Conservation (phyloP, 2,113 vertebrate species). For the Etheostoma spectabile region DNA sequence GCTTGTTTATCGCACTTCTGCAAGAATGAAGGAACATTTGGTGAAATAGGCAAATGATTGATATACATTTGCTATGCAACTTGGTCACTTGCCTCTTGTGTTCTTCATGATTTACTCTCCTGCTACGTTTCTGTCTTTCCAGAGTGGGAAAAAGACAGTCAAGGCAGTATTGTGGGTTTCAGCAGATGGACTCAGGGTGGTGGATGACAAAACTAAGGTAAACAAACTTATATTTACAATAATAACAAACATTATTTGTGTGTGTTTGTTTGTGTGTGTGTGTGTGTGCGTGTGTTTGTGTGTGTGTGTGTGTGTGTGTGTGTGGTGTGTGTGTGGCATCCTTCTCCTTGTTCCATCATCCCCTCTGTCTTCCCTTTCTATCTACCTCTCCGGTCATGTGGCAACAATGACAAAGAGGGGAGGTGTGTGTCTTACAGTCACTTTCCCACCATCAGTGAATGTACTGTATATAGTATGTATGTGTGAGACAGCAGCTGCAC, state of each 20-base stretch:
- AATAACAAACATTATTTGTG: not conserved
- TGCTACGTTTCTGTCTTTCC: slow-evolving; percentile 28
- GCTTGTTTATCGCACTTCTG: not conserved
- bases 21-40: not conserved
- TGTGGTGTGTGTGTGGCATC: not conserved
- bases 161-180: slow-evolving; percentile 95
- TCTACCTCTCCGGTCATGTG: slow-evolving; percentile 2
- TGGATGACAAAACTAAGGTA: slow-evolving; percentile 96
- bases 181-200: slow-evolving; percentile 92
- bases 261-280: not conserved
- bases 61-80: not conserved
- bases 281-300: no score
- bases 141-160: slow-evolving; percentile 93
- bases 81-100: not conserved
- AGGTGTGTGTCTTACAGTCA: not conserved
- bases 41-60: not conserved
- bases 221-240: slow-evolving; percentile 8
- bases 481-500: no score
- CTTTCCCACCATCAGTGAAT: no score
- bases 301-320: not conserved
- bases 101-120: not conserved
- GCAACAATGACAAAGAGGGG: not conserved
- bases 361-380: not conserved
- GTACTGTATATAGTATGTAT: no score
- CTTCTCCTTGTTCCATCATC: not conserved